Base-by-base conservation (phyloP, 2,113 vertebrate genomes). In the Zapornia atra region DNA sequence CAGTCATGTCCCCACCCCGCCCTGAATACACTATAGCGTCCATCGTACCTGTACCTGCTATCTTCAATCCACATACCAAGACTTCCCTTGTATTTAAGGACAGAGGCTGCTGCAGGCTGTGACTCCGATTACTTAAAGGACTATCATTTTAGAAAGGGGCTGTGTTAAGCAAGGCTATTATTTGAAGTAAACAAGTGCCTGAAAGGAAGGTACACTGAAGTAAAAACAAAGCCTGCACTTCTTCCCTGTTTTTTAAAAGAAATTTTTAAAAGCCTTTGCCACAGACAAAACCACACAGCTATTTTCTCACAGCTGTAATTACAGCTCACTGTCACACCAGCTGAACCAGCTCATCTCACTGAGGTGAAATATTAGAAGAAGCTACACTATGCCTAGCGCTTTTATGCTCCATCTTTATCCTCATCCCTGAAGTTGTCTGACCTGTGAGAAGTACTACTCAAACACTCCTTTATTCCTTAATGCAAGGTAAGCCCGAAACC, bases 261-360 rank as follows among this genome's bases (percentile, higher is more conserved):
- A 34, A 25, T 25, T 54, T 85, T 86, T 21, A 31, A 90, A 95
- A 96, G 90, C 79, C 90, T 92, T 92, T 95, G 64, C 92, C 79
- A 86, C 90, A 90, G 88, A 96, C 64, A 90, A 95, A 97, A 94
- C 96, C 96, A 90, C 93, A 93, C 19, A 60, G 90, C 76, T 90
- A 71, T 95, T 96, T 95, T 96, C 94, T 93, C 90, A 96, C 85
- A 88, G 92, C 46, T 80, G 59, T 85, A 96, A 94, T 94, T 95
- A 90, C 54, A 93, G 79, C 51, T 96, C 46, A 15, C 46, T 80
- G 76, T 90, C 16, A 4, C 88, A 83, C 51, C 70, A 71, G 60
- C 76, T 88, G 85, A 94, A 83, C 82, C 38, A 84, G 25, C 71
- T 83, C 6, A 3, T 88, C 72, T 86, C 1, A 11, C 40, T 80